Evolutionary conservation across 2,113 vertebrate genomes (phyloP).

Genomic region (Hypocryptadius cinnamomeus): DNA sequence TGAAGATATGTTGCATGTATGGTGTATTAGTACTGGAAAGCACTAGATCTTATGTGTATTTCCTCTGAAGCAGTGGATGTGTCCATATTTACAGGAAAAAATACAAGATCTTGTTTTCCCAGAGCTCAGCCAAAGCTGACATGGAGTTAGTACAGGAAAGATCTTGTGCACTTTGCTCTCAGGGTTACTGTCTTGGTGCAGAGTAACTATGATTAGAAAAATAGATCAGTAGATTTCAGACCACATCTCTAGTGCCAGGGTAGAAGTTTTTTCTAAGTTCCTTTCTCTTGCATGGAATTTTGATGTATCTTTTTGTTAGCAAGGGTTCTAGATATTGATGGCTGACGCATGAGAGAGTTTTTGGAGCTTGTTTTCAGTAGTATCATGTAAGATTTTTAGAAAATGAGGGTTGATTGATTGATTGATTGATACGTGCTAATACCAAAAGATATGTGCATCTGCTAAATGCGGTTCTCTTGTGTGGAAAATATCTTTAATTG

Average conservation of each 20-base stretch:
- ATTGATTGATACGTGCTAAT: not conserved
- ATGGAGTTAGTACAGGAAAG: not conserved
- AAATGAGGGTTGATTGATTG: not conserved
- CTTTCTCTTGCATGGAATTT: not conserved
- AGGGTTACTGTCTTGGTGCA: not conserved
- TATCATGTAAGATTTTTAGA: not conserved
- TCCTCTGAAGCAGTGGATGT: not conserved
- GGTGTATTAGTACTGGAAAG: not conserved
- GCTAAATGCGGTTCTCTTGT: not conserved
- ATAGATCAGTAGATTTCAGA: not conserved
- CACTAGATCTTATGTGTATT: not conserved
- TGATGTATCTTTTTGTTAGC: not conserved
- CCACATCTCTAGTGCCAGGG: not conserved
- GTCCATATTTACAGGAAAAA: not conserved
- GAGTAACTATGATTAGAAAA: not conserved
- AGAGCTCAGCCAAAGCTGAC: not conserved
- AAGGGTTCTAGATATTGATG: not conserved
- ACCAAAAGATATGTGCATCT: not conserved
- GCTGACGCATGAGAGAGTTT: not conserved
- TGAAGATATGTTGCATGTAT: not conserved
- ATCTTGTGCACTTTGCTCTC: not conserved
- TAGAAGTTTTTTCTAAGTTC: not conserved
- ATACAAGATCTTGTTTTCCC: not conserved
- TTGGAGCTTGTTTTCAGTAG: not conserved
- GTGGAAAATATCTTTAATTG: not conserved